Evolutionary conservation across 1,140 invertebrate genomes (phyloP), one percentile per base, ranked within the genome.

Genomic region (Spodoptera litura): DNA sequence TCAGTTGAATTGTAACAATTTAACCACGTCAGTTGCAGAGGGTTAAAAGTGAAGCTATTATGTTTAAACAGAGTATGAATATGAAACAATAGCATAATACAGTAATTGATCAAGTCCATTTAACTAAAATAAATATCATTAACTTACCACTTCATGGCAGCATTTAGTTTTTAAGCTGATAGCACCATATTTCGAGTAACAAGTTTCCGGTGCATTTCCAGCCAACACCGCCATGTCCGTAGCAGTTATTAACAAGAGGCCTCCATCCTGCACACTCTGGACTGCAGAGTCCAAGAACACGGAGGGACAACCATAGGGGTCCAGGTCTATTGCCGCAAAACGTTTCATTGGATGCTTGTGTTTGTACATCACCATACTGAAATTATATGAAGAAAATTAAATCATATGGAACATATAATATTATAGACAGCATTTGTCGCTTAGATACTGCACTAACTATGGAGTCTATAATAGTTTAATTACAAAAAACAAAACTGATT

Each of bases 171-270:
- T 97, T 9, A 99, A 89, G 2, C 99, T 98, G 74, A 99, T 95
- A 9, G 98, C 96, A 4, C 99, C 99, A 94, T 99, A 99, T 95
- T 99, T 99, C 0, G 96, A 96, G 88, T 97, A 98, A 91, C 98
- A 99, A 0, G 98, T 98, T 94, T 99, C 99, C 0, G 98, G 97
- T 4, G 97, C 96, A 95, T 99, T 99, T 1, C 99, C 99, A 84
- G 98, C 99, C 59, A 99, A 94, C 11, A 99, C 97, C 2, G 99
- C 99, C 97, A 99, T 99, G 92, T 99, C 99, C 0, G 99, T 99
- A 25, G 98, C 99, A 0, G 99, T 99, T 0, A 99, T 96, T 80
- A 99, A 96, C n/a, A 99, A 93, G 10, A 98, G 85, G 1, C 98
- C 98, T 11, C 97, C 97, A 85, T 98, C 97, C 35, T 95, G 95